Percentiles rank a stretch among this genome's conserved stretches.
Conservation (phyloP, 2,113 vertebrate genomes). For the Saccopteryx bilineata region DNA sequence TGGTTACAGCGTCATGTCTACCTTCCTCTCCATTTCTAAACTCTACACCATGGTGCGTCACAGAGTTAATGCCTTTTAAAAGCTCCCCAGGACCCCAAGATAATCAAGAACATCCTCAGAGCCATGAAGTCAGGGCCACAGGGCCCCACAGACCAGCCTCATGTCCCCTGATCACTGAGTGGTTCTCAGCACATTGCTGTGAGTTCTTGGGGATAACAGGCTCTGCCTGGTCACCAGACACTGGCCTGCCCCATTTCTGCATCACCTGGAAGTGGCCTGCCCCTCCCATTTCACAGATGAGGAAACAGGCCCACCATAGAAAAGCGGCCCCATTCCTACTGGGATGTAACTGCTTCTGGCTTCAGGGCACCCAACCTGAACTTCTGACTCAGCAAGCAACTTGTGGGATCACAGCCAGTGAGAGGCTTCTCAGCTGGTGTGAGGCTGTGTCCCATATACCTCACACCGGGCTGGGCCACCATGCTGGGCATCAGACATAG, state of each 20-base stretch:
- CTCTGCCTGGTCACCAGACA: neutral
- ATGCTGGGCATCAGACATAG: neutral
- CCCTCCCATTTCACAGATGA: neutral
- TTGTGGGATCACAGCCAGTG: neutral
- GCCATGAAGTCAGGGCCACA: neutral
- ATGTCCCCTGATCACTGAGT: neutral
- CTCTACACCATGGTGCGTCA: neutral
- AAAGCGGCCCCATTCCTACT: neutral
- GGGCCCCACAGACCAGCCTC: neutral
- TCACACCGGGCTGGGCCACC: neutral
- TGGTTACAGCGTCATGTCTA: rapidly evolving
- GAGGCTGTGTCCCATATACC: neutral
- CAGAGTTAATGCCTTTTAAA: neutral
- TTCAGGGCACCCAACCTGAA: rapidly evolving
- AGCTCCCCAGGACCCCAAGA: neutral
- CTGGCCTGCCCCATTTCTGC: neutral
- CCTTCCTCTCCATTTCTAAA: neutral
- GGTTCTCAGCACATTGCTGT: no score
- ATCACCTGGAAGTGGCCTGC: neutral
- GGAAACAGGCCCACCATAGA: neutral
- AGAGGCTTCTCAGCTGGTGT: neutral
- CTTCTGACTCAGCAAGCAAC: neutral
- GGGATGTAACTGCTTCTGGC: neutral
- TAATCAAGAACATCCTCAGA: neutral
- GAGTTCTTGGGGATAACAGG: neutral